Evolutionary conservation across 2,888 invertebrate species (phyloP).

Genomic region (Drosophila anomelani): DNA sequence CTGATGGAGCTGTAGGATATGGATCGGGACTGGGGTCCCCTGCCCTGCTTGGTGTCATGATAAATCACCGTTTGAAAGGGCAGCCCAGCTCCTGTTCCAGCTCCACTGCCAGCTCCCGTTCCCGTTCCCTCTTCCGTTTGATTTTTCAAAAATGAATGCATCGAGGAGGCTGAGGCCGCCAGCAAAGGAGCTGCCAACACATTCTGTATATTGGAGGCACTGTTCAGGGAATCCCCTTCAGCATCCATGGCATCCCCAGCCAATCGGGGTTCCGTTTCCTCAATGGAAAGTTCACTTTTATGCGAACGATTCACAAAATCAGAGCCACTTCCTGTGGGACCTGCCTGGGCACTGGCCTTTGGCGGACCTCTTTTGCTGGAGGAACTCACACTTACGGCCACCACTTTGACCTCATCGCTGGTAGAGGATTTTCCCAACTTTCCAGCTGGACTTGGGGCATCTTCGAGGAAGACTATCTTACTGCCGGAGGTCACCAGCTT

Average conservation of each 20-base stretch:
- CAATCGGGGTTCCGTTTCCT: constrained; percentile 86
- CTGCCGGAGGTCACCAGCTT: constrained; percentile 82
- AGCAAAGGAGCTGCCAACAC: constrained; percentile 85
- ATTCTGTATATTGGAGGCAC: constrained; percentile 82
- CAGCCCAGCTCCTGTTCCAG: constrained; percentile 44
- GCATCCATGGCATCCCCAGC: constrained; percentile 80
- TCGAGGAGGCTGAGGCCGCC: constrained; percentile 84
- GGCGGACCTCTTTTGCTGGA: constrained; percentile 63
- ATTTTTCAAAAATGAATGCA: constrained; percentile 81
- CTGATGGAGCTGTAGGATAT: constrained; percentile 86
- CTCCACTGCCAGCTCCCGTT: constrained; percentile 17
- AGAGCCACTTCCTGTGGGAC: constrained; percentile 54
- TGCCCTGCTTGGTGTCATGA: constrained; percentile 84
- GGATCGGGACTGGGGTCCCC: constrained; percentile 85
- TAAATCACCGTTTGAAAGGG: constrained; percentile 86
- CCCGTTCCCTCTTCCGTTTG: constrained; percentile 30
- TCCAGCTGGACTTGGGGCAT: constrained; percentile 48
- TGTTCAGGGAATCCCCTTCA: constrained; percentile 77
- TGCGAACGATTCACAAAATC: constrained; percentile 85
- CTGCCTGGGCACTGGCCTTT: constrained; percentile 33
- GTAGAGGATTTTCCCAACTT: constrained; percentile 36
- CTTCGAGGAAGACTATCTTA: constrained; percentile 82
- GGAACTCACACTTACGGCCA: constrained; percentile 86
- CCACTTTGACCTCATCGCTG: constrained; percentile 84
- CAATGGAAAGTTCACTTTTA: constrained; percentile 87